Evolutionary conservation across 2,888 invertebrate species (phyloP).

Genomic region (Charanyca ferruginea): DNA sequence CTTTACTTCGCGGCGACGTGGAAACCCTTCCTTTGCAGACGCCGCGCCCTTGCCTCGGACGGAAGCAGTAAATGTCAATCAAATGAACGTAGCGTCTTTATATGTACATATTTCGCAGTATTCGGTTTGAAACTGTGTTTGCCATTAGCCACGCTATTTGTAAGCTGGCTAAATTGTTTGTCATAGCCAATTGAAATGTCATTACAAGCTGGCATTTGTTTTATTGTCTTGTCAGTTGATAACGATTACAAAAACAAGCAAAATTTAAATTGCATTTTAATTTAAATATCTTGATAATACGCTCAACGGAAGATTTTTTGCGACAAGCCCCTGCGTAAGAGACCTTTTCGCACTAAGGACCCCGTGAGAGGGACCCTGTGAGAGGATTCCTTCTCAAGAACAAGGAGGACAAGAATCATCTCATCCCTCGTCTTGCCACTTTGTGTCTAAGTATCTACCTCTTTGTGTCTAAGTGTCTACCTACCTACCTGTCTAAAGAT

Average conservation of each 20-base stretch:
- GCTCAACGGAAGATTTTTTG: no score
- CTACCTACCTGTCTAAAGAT: conserved; percentile 1
- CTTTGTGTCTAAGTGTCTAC: no score
- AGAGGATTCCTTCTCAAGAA: no score
- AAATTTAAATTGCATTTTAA: no score
- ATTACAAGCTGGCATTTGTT: not conserved
- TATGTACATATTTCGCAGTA: not conserved
- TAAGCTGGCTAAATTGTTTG: not conserved
- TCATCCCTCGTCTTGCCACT: conserved; percentile 19
- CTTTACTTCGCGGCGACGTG: not conserved
- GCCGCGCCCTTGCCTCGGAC: not conserved
- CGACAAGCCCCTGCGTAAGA: no score
- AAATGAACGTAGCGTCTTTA: not conserved
- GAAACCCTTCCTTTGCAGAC: not conserved
- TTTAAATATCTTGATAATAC: no score
- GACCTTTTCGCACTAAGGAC: no score
- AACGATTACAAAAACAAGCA: no score
- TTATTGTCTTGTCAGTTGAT: no score
- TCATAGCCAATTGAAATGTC: not conserved
- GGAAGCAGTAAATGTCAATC: not conserved
- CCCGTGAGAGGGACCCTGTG: no score
- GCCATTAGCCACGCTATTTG: not conserved
- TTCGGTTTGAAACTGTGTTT: not conserved
- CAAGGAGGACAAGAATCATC: no score
- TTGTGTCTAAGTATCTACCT: no score